Base-by-base conservation (phyloP, 2,797 vertebrate genomes). In the Brotula barbata region DNA sequence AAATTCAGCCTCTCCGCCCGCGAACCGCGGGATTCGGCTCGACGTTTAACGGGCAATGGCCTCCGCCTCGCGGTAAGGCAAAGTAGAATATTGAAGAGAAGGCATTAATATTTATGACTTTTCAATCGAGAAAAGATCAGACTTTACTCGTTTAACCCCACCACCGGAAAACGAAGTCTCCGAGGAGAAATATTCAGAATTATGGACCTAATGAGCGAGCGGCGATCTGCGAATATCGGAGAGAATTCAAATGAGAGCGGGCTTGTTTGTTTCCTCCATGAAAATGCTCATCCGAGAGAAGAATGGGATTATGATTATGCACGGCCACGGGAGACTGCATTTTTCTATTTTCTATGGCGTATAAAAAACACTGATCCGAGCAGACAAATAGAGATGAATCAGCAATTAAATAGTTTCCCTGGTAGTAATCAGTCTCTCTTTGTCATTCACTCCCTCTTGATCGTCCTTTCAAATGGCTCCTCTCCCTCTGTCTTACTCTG, bases 51-150 rank as follows among this genome's bases (percentile, higher is more conserved):
- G 43, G 63, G 58, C 68, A 60, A 58, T 41, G 45, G 66, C 60
- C 42, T 64, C 60, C 57, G 58, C 54, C 51, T 68, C 36, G 45
- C 52, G 77, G 81, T 69, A 69, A 76, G 67, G 45, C 37, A 46
- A 61, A 75, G 64, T 52, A 16, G 47, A 70, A 68, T 84, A 85
- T 84, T 16, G 62, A 80, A 65, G 56, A 19, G 43, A 60, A 51
- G 23, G 63, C 68, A 83, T 85, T 77, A 64, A 82, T 85, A 86
- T 85, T 70, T 75, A 78, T 75, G 60, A 55, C 40, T 74, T 66
- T 79, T 75, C 46, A 39, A 16, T 31, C 61, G 46, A 74, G 34
- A 53, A 67, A 55, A 66, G 39, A 78, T 82, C 57, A 62, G 58
- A 75, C 49, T 70, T 74, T 34, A 59, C 64, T 84, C 52, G 39